Conservation (phyloP, 2,113 vertebrate genomes). For the Cryptotis parvus region DNA sequence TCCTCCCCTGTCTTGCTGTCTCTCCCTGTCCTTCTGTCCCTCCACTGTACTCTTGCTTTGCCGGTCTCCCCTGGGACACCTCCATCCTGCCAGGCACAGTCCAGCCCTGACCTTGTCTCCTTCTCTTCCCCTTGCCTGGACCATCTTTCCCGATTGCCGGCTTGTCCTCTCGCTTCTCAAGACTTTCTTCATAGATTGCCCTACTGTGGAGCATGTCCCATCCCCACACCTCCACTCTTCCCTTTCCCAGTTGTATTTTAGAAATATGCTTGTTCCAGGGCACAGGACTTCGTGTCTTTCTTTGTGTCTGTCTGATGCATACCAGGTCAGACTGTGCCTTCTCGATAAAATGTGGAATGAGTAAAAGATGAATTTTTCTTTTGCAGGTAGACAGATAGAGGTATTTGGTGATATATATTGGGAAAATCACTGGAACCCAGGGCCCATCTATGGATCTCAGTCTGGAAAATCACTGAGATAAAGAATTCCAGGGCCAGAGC, state of each 20-base stretch:
- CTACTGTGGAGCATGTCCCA: neutral
- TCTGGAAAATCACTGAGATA: no score
- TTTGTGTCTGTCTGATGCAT: no score
- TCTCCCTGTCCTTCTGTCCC: no score
- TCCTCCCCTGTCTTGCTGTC: fast-evolving
- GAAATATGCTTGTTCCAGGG: neutral
- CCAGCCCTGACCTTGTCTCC: neutral
- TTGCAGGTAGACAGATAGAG: no score
- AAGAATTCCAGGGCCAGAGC: no score
- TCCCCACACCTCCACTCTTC: fast-evolving
- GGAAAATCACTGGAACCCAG: no score
- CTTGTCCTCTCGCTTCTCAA: neutral
- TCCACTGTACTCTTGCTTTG: no score
- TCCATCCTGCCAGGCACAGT: fast-evolving
- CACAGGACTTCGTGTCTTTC: neutral
- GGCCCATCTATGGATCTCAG: no score
- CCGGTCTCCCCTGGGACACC: fast-evolving
- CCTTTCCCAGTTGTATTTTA: neutral
- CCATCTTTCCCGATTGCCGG: neutral
- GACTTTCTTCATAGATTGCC: neutral
- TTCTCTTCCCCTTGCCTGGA: neutral
- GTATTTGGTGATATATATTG: no score
- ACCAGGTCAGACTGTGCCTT: no score
- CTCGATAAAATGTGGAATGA: neutral
- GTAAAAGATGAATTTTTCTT: neutral